phyloP scores from a whole-genome alignment of 2,113 vertebrate genomes.

The Gobiocypris rarus region DNA sequence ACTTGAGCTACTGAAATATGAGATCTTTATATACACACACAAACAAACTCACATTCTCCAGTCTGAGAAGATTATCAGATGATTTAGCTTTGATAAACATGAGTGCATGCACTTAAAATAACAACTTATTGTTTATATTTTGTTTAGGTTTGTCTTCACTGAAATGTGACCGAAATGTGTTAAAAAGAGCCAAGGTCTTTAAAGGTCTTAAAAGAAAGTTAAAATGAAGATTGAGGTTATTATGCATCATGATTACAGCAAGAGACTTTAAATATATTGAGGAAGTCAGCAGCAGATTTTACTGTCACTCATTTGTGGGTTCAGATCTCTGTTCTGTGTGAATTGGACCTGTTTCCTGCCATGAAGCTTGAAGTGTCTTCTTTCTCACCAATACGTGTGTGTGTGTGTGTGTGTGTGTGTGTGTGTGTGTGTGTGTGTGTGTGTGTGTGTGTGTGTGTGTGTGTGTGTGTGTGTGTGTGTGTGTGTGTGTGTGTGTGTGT shows the following conservation, averaged over 20 bases:
- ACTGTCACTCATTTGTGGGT: neutral
- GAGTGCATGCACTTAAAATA: neutral
- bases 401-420: neutral
- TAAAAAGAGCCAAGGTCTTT: neutral
- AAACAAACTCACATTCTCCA: neutral
- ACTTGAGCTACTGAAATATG: neutral
- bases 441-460: neutral
- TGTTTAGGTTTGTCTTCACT: neutral
- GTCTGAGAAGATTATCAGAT: slow-evolving; percentile 3
- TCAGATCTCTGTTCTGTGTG: slow-evolving; percentile 32
- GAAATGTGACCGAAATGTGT: neutral
- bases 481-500: neutral
- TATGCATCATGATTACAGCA: neutral
- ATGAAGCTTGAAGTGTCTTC: slow-evolving; percentile 32
- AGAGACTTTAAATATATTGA: neutral
- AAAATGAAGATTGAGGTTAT: neutral
- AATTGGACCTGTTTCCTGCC: slow-evolving; percentile 53
- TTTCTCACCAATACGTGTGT: slow-evolving; percentile 50
- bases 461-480: neutral
- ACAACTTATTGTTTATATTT: neutral
- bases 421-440: neutral
- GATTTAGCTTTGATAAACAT: neutral
- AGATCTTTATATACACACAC: slow-evolving; percentile 8
- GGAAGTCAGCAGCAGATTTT: neutral
- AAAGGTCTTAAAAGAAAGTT: neutral